Percentiles rank a stretch among this genome's conserved stretches.
These are phyloP conservation scores for Cydia fagiglandana DNA, from an alignment of 1,140 invertebrate species.

Conservation along the genomic window DNA sequence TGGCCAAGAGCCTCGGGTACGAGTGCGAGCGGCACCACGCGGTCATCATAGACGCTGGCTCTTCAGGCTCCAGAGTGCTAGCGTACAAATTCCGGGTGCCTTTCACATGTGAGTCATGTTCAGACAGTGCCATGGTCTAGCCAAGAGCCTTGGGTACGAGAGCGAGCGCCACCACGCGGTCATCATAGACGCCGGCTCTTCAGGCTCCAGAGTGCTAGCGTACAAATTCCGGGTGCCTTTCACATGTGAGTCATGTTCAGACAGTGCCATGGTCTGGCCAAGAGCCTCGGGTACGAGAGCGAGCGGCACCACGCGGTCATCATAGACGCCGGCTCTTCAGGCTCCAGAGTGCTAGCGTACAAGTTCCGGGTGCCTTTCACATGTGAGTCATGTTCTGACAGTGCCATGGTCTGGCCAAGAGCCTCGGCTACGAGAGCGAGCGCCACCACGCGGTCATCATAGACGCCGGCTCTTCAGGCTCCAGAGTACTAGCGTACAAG, in stretches of 20 bases:
- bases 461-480: conserved; percentile 97
- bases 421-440: conserved; percentile 83
- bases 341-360: conserved; percentile 94
- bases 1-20: conserved; percentile 84
- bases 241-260: conserved; percentile 72
- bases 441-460: conserved; percentile 94
- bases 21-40: conserved; percentile 88
- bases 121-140: conserved; percentile 82
- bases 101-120: too few relatives aligned
- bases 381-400: conserved; percentile 65
- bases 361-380: conserved; percentile 88
- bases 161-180: conserved; percentile 89
- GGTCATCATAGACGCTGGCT: conserved; percentile 97
- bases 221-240: conserved; percentile 92
- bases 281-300: conserved; percentile 83
- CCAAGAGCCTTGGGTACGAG: conserved; percentile 84
- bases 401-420: conserved; percentile 82
- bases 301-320: conserved; percentile 94
- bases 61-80: conserved; percentile 94
- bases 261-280: conserved; percentile 81
- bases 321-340: conserved; percentile 97
- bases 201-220: conserved; percentile 94
- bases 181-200: conserved; percentile 88
- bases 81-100: conserved; percentile 91
- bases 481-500: conserved; percentile 93